Evolutionary conservation across 2,797 vertebrate genomes (phyloP), one percentile per base, ranked within the genome.

Genomic region (Chloroceryle inda): DNA sequence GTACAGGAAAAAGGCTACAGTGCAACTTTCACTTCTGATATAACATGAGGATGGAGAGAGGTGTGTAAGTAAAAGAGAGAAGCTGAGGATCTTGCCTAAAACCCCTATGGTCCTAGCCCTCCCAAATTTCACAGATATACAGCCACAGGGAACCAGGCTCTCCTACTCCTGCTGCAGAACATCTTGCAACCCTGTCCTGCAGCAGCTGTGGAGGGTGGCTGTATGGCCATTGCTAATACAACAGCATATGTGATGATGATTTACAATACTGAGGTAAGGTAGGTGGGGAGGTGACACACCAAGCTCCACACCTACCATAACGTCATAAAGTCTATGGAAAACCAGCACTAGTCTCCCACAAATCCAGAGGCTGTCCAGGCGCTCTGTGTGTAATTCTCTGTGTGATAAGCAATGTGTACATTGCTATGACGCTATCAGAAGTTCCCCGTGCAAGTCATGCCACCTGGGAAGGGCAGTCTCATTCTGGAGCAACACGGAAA

Each of bases 201-300:
- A 68, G 75, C 64, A 83, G 91, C 78, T 83, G 45, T 24, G n/a
- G 67, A 71, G 61, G 62, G 55, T 44, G 77, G 47, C 50, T 59
- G n/a, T 69, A 13, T 8, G 71, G 83, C 83, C 64, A 20, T 76
- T 82, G 37, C 55, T 87, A 86, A 79, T 29, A 45, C 80, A 73
- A 33, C 4, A 59, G 33, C 40, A 4, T 4, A 19, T 38, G 74
- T 26, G 61, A 14, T 21, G 74, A 87, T 92, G 88, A 84, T 96
- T 86, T 88, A 73, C 47, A 59, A 40, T 11, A 37, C 62, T 94
- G 93, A 96, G 0, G 27, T 93, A 42, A 94, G 59, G 77, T 23
- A 79, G 90, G 82, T 89, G 85, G 72, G 82, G 85, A 94, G 72
- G 68, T 90, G 94, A 52, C 88, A 73, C 31, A 5, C 80, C 92